A percentile compares a stretch with the other conserved stretches of the same genome.
Conservation (phyloP, 1,140 invertebrate species). For the Sycophaga agraensis region DNA sequence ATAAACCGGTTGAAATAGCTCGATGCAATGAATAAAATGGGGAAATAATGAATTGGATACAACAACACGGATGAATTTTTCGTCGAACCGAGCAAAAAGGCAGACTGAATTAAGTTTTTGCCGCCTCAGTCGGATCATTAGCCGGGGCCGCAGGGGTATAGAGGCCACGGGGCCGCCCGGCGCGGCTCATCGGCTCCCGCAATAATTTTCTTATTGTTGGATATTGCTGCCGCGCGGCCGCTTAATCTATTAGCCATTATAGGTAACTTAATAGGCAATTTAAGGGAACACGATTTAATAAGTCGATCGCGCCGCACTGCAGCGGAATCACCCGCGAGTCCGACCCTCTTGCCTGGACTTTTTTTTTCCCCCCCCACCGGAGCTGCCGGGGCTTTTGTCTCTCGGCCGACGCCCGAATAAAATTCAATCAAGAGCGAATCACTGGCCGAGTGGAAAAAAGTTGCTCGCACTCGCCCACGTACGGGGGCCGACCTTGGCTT, state of each 20-base stretch:
- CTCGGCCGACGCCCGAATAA: constrained; percentile 1
- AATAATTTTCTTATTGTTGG: constrained; percentile 34
- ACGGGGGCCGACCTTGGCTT: too few species aligned
- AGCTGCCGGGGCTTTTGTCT: not conserved
- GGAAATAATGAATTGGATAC: not conserved
- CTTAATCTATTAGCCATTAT: constrained; percentile 33
- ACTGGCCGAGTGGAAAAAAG: not conserved
- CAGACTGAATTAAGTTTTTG: constrained; percentile 16
- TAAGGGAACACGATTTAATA: constrained; percentile 41
- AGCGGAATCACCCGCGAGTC: constrained; percentile 22
- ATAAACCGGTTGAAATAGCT: too few species aligned
- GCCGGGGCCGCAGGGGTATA: not conserved
- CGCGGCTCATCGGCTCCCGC: too few species aligned
- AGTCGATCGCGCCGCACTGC: constrained; percentile 30
- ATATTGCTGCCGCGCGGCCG: constrained; percentile 29
- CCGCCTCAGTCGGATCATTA: not conserved
- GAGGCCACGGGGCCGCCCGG: too few species aligned
- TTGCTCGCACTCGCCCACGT: too few species aligned
- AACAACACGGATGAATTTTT: constrained; percentile 8
- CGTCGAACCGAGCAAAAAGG: not conserved
- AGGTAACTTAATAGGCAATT: constrained; percentile 38
- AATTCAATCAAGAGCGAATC: constrained; percentile 5
- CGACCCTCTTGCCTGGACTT: constrained; percentile 3
- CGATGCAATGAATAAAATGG: constrained; percentile 12
- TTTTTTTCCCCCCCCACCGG: not conserved